Conservation (phyloP, 1,140 invertebrate species). For the Mactra quadrangularis region DNA sequence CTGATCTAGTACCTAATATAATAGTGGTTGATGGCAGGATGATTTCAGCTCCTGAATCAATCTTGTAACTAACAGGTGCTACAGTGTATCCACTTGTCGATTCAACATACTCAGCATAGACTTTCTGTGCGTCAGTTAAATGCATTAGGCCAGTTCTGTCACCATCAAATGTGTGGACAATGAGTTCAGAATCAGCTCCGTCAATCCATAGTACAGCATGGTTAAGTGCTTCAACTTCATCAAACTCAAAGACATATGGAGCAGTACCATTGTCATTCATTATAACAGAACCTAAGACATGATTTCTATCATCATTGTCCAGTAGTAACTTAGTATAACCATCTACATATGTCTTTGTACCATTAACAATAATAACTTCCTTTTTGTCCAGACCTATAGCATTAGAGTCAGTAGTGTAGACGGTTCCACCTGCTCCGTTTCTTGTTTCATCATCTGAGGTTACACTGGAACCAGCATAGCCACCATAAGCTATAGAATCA, state of each 20-base stretch:
- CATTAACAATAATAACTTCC: constrained; percentile 65
- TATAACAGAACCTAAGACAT: constrained; percentile 69
- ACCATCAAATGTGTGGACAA: constrained; percentile 76
- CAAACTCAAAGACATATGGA: constrained; percentile 68
- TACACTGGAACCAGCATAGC: constrained; percentile 61
- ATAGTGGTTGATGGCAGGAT: constrained; percentile 74
- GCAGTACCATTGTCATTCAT: constrained; percentile 63
- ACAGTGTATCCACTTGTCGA: constrained; percentile 76
- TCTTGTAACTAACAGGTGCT: constrained; percentile 77
- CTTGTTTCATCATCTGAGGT: constrained; percentile 44
- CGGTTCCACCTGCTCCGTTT: constrained; percentile 74
- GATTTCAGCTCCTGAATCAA: constrained; percentile 70
- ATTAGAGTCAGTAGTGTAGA: constrained; percentile 71
- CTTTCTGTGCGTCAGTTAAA: constrained; percentile 65
- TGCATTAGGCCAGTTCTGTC: constrained; percentile 76
- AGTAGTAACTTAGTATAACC: constrained; percentile 69
- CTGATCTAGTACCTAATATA: constrained; percentile 74
- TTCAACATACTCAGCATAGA: constrained; percentile 73
- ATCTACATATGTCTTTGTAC: constrained; percentile 62
- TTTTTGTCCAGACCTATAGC: constrained; percentile 58
- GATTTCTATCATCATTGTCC: constrained; percentile 77
- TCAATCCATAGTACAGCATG: constrained; percentile 73
- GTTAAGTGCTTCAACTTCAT: constrained; percentile 70
- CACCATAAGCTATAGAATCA: constrained; percentile 68
- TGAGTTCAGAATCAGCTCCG: constrained; percentile 66